A percentile compares a stretch with the other conserved stretches of the same genome.
These are phyloP conservation scores for Cydia pomonella DNA, from an alignment of 1,140 invertebrate species.

Conservation along the genomic window DNA sequence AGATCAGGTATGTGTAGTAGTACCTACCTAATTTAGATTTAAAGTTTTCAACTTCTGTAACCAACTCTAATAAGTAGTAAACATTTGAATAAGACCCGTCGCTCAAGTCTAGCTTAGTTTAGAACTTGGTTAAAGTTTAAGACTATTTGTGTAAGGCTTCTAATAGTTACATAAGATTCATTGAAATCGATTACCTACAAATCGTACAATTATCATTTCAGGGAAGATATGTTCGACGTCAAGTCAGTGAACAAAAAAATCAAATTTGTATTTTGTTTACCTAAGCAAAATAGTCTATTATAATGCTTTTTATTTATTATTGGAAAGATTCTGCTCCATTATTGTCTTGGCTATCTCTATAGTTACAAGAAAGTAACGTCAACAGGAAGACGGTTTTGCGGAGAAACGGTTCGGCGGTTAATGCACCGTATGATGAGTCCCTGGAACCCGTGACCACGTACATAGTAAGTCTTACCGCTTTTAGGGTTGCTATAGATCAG, in stretches of 20 bases:
- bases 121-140: neutral
- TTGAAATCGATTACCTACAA: no score
- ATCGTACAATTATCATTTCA: no score
- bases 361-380: neutral
- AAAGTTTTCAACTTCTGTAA: neutral
- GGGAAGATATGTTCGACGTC: no score
- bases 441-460: neutral
- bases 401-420: neutral
- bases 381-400: neutral
- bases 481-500: no score
- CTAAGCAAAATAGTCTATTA: neutral
- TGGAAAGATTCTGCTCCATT: no score
- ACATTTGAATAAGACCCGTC: neutral
- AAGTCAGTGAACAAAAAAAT: no score
- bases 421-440: neutral
- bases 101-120: neutral
- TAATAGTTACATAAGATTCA: no score
- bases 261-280: neutral
- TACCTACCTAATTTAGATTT: neutral
- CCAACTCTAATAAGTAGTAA: neutral
- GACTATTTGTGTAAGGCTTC: no score
- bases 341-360: neutral
- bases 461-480: neutral
- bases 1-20: no score
- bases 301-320: neutral